A percentile compares a stretch with the other conserved stretches of the same genome.
Evolutionary conservation across 2,797 vertebrate species (phyloP).

Genomic region (Enteromius argenteus): DNA sequence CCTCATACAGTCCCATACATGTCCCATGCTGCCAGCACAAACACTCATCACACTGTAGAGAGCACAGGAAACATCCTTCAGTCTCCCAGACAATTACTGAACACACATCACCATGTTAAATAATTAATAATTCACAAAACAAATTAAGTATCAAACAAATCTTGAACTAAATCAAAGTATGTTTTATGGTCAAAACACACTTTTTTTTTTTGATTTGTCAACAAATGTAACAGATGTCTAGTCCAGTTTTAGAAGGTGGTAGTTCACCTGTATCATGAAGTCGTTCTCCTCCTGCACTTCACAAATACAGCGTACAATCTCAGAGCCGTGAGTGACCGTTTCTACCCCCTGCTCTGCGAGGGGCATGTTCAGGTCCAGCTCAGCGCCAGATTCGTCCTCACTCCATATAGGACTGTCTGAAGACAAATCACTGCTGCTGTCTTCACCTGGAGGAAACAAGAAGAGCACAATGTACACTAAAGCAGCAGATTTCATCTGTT

Average conservation of each 20-base stretch:
- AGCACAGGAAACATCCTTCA: not conserved
- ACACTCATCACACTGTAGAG: constrained; percentile 91
- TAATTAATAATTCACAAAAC: no score
- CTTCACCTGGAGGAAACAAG: constrained; percentile 81
- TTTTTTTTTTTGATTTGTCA: not conserved
- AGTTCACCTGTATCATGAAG: constrained; percentile 96
- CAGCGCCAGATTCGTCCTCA: constrained; percentile 86
- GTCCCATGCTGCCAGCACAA: constrained; percentile 97
- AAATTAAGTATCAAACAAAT: no score
- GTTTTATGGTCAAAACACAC: not conserved
- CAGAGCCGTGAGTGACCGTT: constrained; percentile 82
- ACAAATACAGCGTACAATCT: constrained; percentile 93
- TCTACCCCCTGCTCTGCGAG: constrained; percentile 81
- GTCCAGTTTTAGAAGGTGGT: not conserved
- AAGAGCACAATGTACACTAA: not conserved
- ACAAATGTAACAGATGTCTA: not conserved
- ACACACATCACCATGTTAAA: not conserved
- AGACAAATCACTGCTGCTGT: constrained; percentile 91
- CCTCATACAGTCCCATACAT: constrained; percentile 96
- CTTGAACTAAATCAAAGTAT: no score
- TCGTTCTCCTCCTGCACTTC: constrained; percentile 97
- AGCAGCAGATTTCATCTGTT: not conserved
- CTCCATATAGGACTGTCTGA: constrained; percentile 93
- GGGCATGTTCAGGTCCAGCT: constrained; percentile 81
- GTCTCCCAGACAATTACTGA: not conserved